Percentiles rank a stretch among this genome's conserved stretches.
Conservation (phyloP, 2,888 invertebrate species). For the Trilocha varians region DNA sequence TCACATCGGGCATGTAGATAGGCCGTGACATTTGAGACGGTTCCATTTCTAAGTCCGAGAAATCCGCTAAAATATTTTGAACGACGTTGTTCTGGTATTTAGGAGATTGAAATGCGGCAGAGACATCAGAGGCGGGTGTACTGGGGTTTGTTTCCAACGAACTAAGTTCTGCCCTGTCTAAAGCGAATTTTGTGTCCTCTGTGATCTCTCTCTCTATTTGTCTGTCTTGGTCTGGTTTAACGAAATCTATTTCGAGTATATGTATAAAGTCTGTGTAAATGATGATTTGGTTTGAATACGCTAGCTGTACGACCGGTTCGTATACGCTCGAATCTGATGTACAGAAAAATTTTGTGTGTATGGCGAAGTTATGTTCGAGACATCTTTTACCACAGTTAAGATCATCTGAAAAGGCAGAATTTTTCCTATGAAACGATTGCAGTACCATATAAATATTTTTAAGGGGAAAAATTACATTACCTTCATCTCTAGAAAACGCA, state of each 20-base stretch:
- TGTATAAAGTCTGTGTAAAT: conserved; percentile 91
- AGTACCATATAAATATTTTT: neutral
- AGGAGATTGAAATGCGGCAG: conserved; percentile 63
- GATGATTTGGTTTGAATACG: conserved; percentile 82
- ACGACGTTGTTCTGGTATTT: conserved; percentile 71
- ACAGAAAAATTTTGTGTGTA: conserved; percentile 93
- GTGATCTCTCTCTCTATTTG: conserved; percentile 32
- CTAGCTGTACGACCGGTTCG: conserved; percentile 78
- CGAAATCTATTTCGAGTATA: conserved; percentile 78
- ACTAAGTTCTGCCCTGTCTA: conserved; percentile 50
- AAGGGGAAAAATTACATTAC: conserved; percentile 19
- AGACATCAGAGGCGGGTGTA: conserved; percentile 53
- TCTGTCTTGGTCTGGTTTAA: conserved; percentile 52
- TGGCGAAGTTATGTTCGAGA: conserved; percentile 90
- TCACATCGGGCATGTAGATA: conserved; percentile 56
- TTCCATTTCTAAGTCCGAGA: conserved; percentile 75
- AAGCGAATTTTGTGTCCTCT: conserved; percentile 44
- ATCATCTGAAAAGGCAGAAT: conserved; percentile 41
- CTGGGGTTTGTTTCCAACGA: conserved; percentile 48
- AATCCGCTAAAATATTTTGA: conserved; percentile 75
- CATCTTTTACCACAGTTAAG: conserved; percentile 81
- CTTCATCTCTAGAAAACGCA: conserved; percentile 64
- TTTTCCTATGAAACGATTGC: neutral
- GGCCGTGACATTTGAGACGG: conserved; percentile 56
- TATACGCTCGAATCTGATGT: conserved; percentile 89